Evolutionary conservation across 2,113 vertebrate genomes (phyloP).

Genomic region (Leptobrachium ailaonicum): DNA sequence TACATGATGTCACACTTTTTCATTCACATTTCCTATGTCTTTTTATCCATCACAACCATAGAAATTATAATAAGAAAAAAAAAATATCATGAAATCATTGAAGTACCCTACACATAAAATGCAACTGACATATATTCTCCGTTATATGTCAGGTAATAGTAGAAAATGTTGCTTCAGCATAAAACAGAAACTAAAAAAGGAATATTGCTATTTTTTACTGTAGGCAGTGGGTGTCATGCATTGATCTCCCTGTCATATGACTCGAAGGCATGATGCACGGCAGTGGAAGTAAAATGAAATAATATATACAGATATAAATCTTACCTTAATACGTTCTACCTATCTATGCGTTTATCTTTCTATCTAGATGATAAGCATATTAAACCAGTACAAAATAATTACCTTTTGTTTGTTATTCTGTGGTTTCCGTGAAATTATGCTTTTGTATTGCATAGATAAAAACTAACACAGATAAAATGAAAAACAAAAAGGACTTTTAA

Average conservation of each 20-base stretch:
- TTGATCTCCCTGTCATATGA: conserved; percentile 36
- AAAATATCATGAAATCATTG: background rate
- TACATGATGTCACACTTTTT: no score
- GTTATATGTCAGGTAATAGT: conserved; percentile 33
- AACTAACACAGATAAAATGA: no score
- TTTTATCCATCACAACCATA: no score
- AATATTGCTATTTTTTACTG: conserved; percentile 28
- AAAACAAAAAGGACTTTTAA: no score
- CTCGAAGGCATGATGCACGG: conserved; percentile 18
- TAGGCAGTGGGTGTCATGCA: conserved; percentile 33
- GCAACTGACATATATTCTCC: conserved; percentile 19
- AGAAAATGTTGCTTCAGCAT: conserved; percentile 33
- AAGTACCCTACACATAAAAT: conserved; percentile 9
- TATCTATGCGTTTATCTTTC: no score
- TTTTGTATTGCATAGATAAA: no score
- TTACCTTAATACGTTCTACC: background rate
- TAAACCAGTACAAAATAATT: no score
- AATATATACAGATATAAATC: background rate
- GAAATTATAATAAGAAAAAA: no score
- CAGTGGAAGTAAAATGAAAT: conserved; percentile 31
- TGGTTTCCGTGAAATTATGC: no score
- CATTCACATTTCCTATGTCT: no score
- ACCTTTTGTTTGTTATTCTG: no score
- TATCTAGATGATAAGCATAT: no score
- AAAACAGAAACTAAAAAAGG: conserved; percentile 25